These are phyloP conservation scores for Lasioglossum marginatum DNA, from an alignment of 2,888 invertebrate genomes.

Conservation along the genomic window DNA sequence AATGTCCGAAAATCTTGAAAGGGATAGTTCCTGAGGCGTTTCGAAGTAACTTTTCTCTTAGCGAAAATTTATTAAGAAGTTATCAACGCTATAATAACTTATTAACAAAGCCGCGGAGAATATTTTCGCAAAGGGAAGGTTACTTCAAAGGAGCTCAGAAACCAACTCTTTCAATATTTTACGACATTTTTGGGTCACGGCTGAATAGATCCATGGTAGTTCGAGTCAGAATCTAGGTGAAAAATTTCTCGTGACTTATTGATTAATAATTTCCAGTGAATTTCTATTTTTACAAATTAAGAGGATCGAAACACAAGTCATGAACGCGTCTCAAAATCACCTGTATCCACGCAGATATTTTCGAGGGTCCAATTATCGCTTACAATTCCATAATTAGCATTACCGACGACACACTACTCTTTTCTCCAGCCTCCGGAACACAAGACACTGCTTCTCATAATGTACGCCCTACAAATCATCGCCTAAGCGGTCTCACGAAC, in stretches of 20 bases:
- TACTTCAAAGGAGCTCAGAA: too few species aligned
- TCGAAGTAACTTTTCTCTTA: too few species aligned
- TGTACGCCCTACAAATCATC: neutral
- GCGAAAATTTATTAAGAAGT: too few species aligned
- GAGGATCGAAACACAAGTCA: neutral
- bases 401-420: neutral
- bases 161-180: too few species aligned
- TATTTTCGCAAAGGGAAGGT: too few species aligned
- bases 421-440: neutral
- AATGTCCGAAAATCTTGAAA: too few species aligned
- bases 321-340: constrained; percentile 5
- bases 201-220: neutral
- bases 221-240: neutral
- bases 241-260: neutral
- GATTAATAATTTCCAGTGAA: neutral
- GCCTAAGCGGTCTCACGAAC: neutral
- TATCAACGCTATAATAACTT: too few species aligned
- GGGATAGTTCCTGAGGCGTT: too few species aligned
- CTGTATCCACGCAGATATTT: constrained; percentile 43
- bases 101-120: too few species aligned
- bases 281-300: neutral
- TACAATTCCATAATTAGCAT: constrained; percentile 38
- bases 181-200: too few species aligned
- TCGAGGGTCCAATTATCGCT: constrained; percentile 68
- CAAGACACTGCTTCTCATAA: neutral